A percentile compares a stretch with the other conserved stretches of the same genome.
phyloP scores from a whole-genome alignment of 2,797 vertebrate genomes.

The Phrynocephalus guinanensis region DNA sequence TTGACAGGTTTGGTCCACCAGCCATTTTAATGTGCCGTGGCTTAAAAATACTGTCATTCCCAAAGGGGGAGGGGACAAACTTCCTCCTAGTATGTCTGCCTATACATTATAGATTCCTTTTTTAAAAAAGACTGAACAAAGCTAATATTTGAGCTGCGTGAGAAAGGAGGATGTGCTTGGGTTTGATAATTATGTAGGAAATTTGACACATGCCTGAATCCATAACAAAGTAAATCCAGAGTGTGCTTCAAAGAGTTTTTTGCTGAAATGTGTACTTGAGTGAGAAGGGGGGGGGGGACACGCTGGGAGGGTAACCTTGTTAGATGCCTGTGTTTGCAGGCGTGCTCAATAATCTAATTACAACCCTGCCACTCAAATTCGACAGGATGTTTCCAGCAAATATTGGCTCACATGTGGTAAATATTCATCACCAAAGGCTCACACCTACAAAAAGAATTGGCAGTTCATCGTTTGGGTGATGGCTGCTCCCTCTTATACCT shows the following conservation, averaged over 20 bases:
- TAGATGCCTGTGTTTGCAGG: not conserved
- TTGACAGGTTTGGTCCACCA: not conserved
- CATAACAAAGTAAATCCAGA: not conserved
- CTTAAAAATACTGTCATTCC: constrained; percentile 20
- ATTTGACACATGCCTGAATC: not conserved
- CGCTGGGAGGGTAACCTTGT: not conserved
- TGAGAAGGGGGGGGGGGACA: not conserved
- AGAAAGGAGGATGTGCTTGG: not conserved
- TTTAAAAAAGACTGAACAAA: not conserved
- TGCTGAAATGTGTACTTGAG: not conserved
- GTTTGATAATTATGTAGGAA: not conserved
- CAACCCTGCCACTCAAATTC: constrained; percentile 40
- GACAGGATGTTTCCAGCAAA: constrained; percentile 43
- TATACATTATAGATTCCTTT: constrained; percentile 3
- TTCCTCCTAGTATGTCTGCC: not conserved
- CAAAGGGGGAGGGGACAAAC: not conserved
- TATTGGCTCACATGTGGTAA: constrained; percentile 3
- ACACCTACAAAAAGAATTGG: constrained; percentile 35
- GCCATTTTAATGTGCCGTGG: not conserved
- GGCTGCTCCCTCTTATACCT: constrained; percentile 38
- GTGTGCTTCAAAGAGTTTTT: not conserved
- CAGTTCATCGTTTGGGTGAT: constrained; percentile 12
- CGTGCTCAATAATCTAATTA: constrained; percentile 12
- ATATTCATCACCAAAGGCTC: constrained; percentile 38
- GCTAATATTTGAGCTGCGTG: constrained; percentile 11